Conservation (phyloP, 2,113 vertebrate genomes). For the Lonchura striata region DNA sequence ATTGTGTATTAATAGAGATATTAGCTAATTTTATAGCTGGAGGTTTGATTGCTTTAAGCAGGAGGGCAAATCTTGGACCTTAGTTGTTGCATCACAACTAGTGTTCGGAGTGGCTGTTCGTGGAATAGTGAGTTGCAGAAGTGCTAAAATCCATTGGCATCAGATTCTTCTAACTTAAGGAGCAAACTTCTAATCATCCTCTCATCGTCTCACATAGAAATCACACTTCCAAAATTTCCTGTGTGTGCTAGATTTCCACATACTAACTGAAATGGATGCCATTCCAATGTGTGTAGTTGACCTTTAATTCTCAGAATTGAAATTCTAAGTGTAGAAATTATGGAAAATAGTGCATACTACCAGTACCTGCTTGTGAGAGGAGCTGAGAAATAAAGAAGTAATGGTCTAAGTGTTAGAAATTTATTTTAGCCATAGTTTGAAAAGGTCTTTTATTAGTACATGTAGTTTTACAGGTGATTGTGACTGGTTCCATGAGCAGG, state of each 20-base stretch:
- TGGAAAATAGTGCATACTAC: background rate
- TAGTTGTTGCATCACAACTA: background rate
- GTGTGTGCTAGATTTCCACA: fast-evolving
- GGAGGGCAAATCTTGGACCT: background rate
- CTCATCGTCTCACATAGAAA: background rate
- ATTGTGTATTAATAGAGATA: background rate
- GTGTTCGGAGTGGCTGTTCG: background rate
- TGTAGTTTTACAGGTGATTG: background rate
- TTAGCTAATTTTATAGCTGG: background rate
- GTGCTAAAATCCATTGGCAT: background rate
- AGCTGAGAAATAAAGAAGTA: background rate
- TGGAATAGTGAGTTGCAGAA: background rate
- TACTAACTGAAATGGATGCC: background rate
- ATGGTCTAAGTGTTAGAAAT: background rate
- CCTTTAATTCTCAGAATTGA: background rate
- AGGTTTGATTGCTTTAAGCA: background rate
- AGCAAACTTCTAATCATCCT: background rate
- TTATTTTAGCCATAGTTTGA: background rate
- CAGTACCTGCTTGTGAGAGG: background rate
- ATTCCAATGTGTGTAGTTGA: background rate
- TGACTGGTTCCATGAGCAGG: background rate
- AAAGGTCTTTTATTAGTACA: background rate
- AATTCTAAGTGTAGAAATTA: background rate
- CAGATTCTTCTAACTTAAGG: background rate
- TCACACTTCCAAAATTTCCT: background rate